Conservation (phyloP, 2,888 invertebrate genomes). For the Drosophila fulvimacula region DNA sequence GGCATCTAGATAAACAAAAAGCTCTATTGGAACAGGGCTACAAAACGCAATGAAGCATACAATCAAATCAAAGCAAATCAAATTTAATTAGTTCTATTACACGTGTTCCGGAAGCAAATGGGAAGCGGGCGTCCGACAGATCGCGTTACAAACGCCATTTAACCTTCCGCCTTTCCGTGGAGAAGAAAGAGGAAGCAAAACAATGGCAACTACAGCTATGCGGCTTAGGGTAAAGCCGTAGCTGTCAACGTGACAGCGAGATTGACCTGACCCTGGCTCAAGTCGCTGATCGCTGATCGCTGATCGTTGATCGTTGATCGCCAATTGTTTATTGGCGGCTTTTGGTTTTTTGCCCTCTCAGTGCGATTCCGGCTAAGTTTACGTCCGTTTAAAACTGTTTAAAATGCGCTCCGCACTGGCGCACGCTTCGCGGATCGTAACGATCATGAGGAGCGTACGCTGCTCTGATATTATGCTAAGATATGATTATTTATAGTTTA, state of each 20-base stretch:
- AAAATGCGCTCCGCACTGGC: conserved; percentile 32
- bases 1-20: neutral
- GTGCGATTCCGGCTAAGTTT: conserved; percentile 5
- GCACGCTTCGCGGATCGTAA: conserved; percentile 6
- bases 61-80: conserved; percentile 44
- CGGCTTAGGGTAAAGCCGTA: conserved; percentile 15
- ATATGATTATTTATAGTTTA: conserved; percentile 18
- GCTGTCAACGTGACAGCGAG: conserved; percentile 23
- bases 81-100: conserved; percentile 61
- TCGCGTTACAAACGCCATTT: conserved; percentile 59
- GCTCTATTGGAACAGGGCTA: conserved; percentile 2
- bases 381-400: conserved; percentile 16
- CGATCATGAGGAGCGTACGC: conserved; percentile 25
- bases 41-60: conserved; percentile 45
- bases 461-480: conserved; percentile 24
- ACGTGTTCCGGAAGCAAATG: conserved; percentile 72
- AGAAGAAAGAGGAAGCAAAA: conserved; percentile 15
- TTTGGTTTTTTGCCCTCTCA: conserved; percentile 6
- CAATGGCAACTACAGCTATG: neutral
- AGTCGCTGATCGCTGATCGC: conserved; percentile 41
- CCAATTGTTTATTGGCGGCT: conserved; percentile 1
- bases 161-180: conserved; percentile 59
- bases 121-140: conserved; percentile 26
- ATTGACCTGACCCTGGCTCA: conserved; percentile 20
- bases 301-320: conserved; percentile 13